Percentiles rank a stretch among this genome's conserved stretches.
phyloP scores from a whole-genome alignment of 2,888 invertebrate species.

The Falcaria lacertinaria region DNA sequence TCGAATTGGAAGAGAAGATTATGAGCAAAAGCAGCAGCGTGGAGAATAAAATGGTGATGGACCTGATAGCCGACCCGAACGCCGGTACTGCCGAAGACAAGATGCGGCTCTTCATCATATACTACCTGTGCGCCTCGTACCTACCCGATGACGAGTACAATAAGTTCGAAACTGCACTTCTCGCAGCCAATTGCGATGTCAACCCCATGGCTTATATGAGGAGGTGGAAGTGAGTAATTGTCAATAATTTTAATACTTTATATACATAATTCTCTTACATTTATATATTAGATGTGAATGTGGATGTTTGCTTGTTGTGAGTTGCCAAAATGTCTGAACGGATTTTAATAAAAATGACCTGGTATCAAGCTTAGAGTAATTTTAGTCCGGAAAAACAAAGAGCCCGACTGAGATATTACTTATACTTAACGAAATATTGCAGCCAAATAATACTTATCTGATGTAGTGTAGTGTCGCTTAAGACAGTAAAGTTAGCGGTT shows the following conservation, averaged over 20 bases:
- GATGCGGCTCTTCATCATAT: constrained; percentile 94
- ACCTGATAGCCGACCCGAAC: constrained; percentile 91
- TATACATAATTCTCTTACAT: too few relatives aligned
- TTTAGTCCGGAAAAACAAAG: too few relatives aligned
- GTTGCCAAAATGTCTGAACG: too few relatives aligned
- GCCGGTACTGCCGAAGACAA: constrained; percentile 95
- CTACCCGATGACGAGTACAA: constrained; percentile 91
- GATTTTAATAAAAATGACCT: too few relatives aligned
- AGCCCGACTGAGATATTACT: too few relatives aligned
- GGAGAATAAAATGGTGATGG: constrained; percentile 90
- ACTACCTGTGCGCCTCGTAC: constrained; percentile 90
- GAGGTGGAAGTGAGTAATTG: constrained; percentile 89
- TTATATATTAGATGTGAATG: too few relatives aligned
- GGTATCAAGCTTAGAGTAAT: too few relatives aligned
- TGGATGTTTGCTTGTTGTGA: too few relatives aligned
- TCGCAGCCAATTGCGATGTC: constrained; percentile 91
- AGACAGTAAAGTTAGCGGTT: too few relatives aligned
- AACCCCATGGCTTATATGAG: constrained; percentile 93
- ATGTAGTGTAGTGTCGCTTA: too few relatives aligned
- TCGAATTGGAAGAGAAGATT: constrained; percentile 98
- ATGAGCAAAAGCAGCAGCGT: constrained; percentile 90
- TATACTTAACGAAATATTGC: too few relatives aligned
- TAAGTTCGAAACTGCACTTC: constrained; percentile 88
- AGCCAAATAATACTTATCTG: too few relatives aligned
- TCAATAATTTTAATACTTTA: background rate